These are phyloP conservation scores for Onthophagus sagittarius DNA, from an alignment of 2,888 invertebrate genomes.

Conservation along the genomic window DNA sequence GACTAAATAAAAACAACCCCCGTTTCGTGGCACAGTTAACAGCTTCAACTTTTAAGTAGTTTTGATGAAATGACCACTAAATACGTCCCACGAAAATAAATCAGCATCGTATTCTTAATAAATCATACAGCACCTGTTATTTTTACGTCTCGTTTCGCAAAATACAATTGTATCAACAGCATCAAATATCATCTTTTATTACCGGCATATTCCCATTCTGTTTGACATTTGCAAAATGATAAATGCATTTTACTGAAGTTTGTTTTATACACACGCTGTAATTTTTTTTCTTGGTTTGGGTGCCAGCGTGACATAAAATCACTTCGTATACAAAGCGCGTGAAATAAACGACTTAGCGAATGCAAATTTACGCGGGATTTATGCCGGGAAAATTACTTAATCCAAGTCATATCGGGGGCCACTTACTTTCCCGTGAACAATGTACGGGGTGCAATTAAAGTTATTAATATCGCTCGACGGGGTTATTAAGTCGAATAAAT, in stretches of 20 bases:
- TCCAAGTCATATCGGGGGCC: background rate
- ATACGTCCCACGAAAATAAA: background rate
- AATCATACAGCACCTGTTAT: too few relatives aligned
- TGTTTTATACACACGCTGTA: too few relatives aligned
- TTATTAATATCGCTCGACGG: background rate
- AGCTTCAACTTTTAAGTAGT: background rate
- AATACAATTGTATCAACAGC: too few relatives aligned
- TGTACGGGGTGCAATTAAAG: background rate
- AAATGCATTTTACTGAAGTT: too few relatives aligned
- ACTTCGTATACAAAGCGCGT: too few relatives aligned
- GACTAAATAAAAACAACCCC: slow-evolving; percentile 7
- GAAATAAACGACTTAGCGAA: background rate
- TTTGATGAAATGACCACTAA: background rate
- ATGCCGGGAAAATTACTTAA: background rate
- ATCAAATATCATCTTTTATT: too few relatives aligned
- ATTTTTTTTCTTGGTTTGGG: too few relatives aligned
- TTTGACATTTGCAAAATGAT: too few relatives aligned
- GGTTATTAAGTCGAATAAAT: background rate
- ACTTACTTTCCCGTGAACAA: background rate
- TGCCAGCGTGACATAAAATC: too few relatives aligned
- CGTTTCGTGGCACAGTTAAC: background rate
- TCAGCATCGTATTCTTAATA: too few relatives aligned
- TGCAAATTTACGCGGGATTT: background rate
- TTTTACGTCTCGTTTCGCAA: too few relatives aligned
- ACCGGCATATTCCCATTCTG: too few relatives aligned